Percentiles rank a stretch among this genome's conserved stretches.
phyloP scores from a whole-genome alignment of 2,797 vertebrate genomes.

The Notolabrus celidotus region DNA sequence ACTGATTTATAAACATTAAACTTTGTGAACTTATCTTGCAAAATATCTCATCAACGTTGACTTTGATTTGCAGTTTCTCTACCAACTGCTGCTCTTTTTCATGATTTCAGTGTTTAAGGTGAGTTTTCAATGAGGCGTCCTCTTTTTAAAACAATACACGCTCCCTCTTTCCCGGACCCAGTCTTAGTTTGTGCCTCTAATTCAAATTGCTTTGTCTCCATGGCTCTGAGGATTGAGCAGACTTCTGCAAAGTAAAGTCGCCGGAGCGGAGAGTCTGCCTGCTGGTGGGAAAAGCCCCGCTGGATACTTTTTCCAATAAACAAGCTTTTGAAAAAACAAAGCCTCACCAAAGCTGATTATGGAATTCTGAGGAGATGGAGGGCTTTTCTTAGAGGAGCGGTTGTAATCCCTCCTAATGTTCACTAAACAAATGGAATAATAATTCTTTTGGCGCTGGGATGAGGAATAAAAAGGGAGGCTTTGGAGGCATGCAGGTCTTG shows the following conservation, averaged over 20 bases:
- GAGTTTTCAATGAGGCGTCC: neutral
- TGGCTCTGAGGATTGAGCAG: conserved; percentile 38
- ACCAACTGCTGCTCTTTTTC: neutral
- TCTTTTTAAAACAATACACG: neutral
- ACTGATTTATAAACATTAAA: too few relatives aligned
- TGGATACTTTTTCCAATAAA: conserved; percentile 64
- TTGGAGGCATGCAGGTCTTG: conserved; percentile 10
- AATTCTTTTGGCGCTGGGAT: conserved; percentile 37
- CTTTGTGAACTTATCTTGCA: too few relatives aligned
- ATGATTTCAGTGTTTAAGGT: neutral
- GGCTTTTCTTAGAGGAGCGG: conserved; percentile 49
- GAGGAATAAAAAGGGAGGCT: conserved; percentile 25
- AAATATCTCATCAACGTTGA: too few relatives aligned
- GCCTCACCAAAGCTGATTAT: conserved; percentile 70
- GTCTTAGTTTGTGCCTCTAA: conserved; percentile 6
- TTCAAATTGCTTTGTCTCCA: conserved; percentile 36
- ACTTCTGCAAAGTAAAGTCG: conserved; percentile 32
- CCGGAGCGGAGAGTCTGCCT: conserved; percentile 37
- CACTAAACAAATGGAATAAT: conserved; percentile 66
- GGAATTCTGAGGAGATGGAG: conserved; percentile 59
- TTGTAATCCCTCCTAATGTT: conserved; percentile 66
- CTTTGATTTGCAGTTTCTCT: too few relatives aligned
- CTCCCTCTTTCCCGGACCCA: neutral
- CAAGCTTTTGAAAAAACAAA: conserved; percentile 70
- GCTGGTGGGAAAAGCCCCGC: conserved; percentile 62